Percentiles rank a stretch among this genome's conserved stretches.
These are phyloP conservation scores for Sesamia nonagrioides DNA, from an alignment of 1,140 invertebrate species.

Conservation along the genomic window DNA sequence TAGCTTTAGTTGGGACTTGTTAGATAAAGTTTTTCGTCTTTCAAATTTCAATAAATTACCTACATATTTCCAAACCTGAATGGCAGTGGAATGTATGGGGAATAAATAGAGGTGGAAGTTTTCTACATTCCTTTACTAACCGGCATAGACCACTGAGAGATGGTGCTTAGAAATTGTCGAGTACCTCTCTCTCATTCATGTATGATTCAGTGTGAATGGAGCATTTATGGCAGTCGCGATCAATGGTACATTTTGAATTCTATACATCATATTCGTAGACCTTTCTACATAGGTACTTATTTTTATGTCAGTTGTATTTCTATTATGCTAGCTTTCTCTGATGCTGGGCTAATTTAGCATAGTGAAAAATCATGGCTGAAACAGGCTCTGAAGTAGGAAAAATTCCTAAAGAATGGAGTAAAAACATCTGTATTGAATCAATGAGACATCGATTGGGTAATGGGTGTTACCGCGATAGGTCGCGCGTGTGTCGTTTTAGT, in stretches of 20 bases:
- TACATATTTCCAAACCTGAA: not conserved
- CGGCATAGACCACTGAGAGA: not conserved
- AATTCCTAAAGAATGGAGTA: not conserved
- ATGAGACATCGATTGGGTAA: slow-evolving; percentile 18
- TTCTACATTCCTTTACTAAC: not conserved
- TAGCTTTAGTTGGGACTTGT: slow-evolving; percentile 7
- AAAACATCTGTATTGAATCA: slow-evolving; percentile 25
- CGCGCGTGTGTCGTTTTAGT: slow-evolving; percentile 43
- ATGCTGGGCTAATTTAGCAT: too few relatives aligned
- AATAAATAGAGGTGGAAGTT: not conserved
- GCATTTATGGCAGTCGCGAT: too few relatives aligned
- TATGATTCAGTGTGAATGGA: slow-evolving; percentile 4
- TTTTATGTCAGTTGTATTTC: too few relatives aligned
- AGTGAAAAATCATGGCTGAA: not conserved
- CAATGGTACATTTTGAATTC: not conserved
- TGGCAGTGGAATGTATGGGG: slow-evolving; percentile 13
- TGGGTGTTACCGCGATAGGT: slow-evolving; percentile 40
- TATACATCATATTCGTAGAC: not conserved
- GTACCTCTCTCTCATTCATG: not conserved
- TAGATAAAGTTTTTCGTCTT: slow-evolving; percentile 15
- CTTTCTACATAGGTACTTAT: not conserved
- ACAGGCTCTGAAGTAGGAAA: not conserved
- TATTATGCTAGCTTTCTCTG: too few relatives aligned
- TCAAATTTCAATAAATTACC: slow-evolving; percentile 34
- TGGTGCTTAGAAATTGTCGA: not conserved